These are phyloP conservation scores for Crenichthys baileyi DNA, from an alignment of 2,797 vertebrate species.

Conservation along the genomic window DNA sequence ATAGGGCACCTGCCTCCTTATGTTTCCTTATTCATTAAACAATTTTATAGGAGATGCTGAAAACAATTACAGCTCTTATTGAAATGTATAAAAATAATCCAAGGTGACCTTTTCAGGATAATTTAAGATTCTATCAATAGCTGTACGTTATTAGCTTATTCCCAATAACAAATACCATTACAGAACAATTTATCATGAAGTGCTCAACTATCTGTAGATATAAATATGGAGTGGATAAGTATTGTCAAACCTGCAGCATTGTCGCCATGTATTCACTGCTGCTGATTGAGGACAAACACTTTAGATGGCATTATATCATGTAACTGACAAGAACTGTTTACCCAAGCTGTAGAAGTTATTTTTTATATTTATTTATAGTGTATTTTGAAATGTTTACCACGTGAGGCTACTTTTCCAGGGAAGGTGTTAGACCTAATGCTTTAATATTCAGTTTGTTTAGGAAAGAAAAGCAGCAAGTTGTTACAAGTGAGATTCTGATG, in stretches of 20 bases:
- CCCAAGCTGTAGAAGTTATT: not conserved
- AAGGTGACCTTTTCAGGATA: slow-evolving; percentile 32
- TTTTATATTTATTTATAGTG: not conserved
- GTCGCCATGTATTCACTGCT: slow-evolving; percentile 13
- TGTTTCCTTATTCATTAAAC: slow-evolving; percentile 1
- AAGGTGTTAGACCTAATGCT: too few species aligned
- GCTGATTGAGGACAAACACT: slow-evolving; percentile 27
- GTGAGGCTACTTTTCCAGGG: too few species aligned
- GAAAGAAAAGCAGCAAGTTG: not conserved
- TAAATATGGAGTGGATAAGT: slow-evolving; percentile 26
- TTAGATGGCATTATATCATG: not conserved
- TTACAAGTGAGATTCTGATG: not conserved
- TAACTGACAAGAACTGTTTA: not conserved
- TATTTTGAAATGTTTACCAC: not conserved
- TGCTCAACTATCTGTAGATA: not conserved
- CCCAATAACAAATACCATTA: not conserved
- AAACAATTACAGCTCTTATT: not conserved
- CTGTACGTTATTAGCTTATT: not conserved
- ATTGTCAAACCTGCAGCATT: slow-evolving; percentile 50
- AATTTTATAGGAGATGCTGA: not conserved
- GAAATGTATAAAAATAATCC: not conserved
- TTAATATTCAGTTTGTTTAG: too few species aligned
- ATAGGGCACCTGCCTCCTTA: not conserved
- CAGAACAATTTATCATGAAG: not conserved
- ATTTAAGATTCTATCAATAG: not conserved